Base-by-base conservation (phyloP, 2,797 vertebrate genomes). In the Phalanger gymnotis region DNA sequence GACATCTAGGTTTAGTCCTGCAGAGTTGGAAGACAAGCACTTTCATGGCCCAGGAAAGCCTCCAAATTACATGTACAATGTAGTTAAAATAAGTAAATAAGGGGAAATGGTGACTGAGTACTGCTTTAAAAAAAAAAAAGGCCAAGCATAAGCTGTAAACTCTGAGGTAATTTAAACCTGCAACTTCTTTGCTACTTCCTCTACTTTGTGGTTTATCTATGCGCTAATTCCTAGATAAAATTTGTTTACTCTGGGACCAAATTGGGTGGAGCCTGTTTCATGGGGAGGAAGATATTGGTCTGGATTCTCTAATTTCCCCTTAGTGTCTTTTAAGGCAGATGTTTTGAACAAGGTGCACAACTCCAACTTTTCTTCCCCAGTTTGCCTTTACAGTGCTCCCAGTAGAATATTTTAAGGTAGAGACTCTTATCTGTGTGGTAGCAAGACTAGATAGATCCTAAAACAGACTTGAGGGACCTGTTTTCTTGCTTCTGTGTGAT, bases 401-500 rank as follows among this genome's bases (percentile, higher is more conserved):
- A 87, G 57, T 95, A 87, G 52, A 96, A 93, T 55, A 55, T 87
- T 92, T 53, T 96, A 40, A 92, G 47, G 53, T 66, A 94, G 92
- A 51, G 89, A 0, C 90, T 52, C 89, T 10, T 91, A 11, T 90
- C 27, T 87, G 27, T 94, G 91, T 91, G 53, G 19, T 91, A 94
- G 57, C 89, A 90, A 95, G 40, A 47, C 93, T 92, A 89, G 53
- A 90, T 73, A 53, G 47, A 92, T 91, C 22, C 53, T 91, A 95
- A 89, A 94, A 73, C 30, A 95, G 58, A 91, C 52, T 91, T 87
- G 47, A 90, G 54, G 95, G 92, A 94, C 57, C 34, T 96, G 73
- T 58, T 95, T 96, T 94, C 93, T 28, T 90, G 54, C 14, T 66
- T 92, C 91, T 95, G 81, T 90, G 90, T 92, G 91, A 90, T 93